Conservation (phyloP, 2,797 vertebrate species). For the Pangasius krempfi region DNA sequence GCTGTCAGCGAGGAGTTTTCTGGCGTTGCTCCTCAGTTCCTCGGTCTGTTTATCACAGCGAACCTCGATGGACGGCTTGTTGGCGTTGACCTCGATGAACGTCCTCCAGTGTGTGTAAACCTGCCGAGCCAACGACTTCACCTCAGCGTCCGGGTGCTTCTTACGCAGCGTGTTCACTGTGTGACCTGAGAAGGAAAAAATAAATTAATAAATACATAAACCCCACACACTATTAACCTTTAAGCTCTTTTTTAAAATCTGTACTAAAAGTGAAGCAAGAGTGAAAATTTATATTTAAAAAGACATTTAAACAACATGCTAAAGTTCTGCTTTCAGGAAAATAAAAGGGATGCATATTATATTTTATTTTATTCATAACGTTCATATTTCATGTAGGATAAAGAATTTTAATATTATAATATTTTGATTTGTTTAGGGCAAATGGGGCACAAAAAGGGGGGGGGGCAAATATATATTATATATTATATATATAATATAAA, state of each 20-base stretch:
- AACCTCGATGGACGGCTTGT: slow-evolving; percentile 90
- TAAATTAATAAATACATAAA: not conserved
- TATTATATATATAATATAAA: too few species aligned
- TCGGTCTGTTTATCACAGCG: slow-evolving; percentile 87
- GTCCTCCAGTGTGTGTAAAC: slow-evolving; percentile 87
- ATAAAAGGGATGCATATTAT: not conserved
- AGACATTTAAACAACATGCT: not conserved
- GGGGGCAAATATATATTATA: too few species aligned
- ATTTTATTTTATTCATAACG: not conserved
- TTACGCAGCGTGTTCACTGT: slow-evolving; percentile 86
- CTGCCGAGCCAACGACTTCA: slow-evolving; percentile 81
- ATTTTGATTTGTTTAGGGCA: not conserved
- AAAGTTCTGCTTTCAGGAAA: not conserved
- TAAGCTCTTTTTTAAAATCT: not conserved
- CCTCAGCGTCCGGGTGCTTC: slow-evolving; percentile 78
- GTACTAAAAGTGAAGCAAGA: not conserved
- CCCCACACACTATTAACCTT: not conserved
- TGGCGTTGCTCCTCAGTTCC: slow-evolving; percentile 83
- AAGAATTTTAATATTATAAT: not conserved
- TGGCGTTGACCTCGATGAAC: slow-evolving; percentile 83
- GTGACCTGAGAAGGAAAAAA: slow-evolving; percentile 74
- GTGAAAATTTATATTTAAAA: not conserved
- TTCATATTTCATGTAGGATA: not conserved
- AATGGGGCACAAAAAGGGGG: too few species aligned
- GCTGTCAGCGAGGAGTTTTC: slow-evolving; percentile 83